phyloP scores from a whole-genome alignment of 2,113 vertebrate species.

The Prochilodus magdalenae region DNA sequence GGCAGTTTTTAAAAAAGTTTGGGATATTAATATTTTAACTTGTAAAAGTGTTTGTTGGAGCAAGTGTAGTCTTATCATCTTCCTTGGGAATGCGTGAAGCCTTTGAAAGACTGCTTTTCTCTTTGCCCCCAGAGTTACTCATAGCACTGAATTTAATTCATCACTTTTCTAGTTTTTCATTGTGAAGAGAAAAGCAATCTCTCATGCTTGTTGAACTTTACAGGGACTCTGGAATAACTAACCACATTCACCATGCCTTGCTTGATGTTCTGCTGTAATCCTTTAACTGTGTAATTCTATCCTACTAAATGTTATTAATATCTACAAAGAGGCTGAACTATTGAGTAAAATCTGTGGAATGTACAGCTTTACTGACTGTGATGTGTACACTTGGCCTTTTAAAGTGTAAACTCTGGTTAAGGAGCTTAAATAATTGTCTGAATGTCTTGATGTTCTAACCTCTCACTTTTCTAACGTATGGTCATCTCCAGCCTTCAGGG shows the following conservation, averaged over 20 bases:
- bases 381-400: background rate
- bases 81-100: constrained; percentile 54
- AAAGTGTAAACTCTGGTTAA: background rate
- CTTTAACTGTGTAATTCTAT: background rate
- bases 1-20: background rate
- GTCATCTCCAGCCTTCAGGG: constrained; percentile 43
- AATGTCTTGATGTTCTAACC: constrained; percentile 23
- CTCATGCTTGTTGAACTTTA: constrained; percentile 19
- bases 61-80: constrained; percentile 65
- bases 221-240: constrained; percentile 1
- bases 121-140: constrained; percentile 23
- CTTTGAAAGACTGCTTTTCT: constrained; percentile 57
- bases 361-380: background rate
- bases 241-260: background rate
- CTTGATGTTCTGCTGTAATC: background rate
- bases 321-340: background rate
- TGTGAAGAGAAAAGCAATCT: constrained; percentile 48
- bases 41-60: constrained; percentile 14
- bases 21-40: background rate
- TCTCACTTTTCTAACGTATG: background rate
- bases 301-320: background rate
- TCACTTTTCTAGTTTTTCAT: background rate
- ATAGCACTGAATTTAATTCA: background rate
- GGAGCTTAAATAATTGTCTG: background rate
- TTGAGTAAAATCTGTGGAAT: background rate